phyloP scores from a whole-genome alignment of 2,888 invertebrate genomes.

The Heliconius hortense region DNA sequence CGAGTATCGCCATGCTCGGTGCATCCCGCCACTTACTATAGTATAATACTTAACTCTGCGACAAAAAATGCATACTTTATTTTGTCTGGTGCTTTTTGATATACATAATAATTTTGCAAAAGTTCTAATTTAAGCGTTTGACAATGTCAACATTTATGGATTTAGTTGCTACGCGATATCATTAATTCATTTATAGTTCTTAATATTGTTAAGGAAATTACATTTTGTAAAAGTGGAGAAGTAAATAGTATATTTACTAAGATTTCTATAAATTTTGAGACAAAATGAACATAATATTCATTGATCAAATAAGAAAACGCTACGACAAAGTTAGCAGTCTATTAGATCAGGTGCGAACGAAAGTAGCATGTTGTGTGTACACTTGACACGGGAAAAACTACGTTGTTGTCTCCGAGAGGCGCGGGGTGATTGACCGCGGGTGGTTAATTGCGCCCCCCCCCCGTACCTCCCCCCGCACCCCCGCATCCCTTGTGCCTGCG shows the following conservation, averaged over 20 bases:
- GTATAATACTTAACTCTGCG: background rate
- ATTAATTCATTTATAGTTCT: too few species aligned
- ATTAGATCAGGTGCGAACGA: background rate
- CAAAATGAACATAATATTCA: too few species aligned
- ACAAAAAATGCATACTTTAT: conserved; percentile 5
- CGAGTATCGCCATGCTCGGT: background rate
- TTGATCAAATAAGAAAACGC: too few species aligned
- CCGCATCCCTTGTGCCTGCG: conserved; percentile 35
- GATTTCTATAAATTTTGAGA: too few species aligned
- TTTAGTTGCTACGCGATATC: too few species aligned
- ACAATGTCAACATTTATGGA: too few species aligned
- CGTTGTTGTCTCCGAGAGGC: conserved; percentile 42
- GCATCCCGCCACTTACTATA: background rate
- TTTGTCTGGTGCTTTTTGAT: background rate
- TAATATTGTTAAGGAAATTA: too few species aligned
- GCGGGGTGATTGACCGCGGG: conserved; percentile 70
- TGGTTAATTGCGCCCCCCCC: conserved; percentile 68
- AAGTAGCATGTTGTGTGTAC: conserved; percentile 13
- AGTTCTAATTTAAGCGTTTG: background rate
- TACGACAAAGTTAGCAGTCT: background rate
- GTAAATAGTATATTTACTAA: too few species aligned
- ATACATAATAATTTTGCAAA: background rate
- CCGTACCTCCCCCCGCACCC: conserved; percentile 34
- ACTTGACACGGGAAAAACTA: conserved; percentile 33
- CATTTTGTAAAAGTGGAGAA: too few species aligned